These are phyloP conservation scores for Eupithecia abbreviata DNA, from an alignment of 2,888 invertebrate species.

Conservation along the genomic window DNA sequence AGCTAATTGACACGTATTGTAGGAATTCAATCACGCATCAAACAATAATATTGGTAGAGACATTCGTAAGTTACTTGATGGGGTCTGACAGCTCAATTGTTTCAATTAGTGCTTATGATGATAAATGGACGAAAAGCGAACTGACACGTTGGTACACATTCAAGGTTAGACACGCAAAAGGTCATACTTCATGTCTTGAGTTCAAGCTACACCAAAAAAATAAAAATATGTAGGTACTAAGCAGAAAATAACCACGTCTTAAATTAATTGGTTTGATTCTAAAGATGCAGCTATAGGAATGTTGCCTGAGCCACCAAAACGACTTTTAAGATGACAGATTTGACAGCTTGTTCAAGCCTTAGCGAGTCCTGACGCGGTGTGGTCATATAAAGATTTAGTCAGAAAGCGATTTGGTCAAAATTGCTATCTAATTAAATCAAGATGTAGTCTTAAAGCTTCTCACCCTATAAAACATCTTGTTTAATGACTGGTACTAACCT, in stretches of 20 bases:
- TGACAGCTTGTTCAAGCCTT: neutral
- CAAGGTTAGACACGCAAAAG: neutral
- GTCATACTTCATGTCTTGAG: neutral
- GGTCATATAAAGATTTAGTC: no score
- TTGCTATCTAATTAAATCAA: no score
- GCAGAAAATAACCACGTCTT: neutral
- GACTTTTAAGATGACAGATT: neutral
- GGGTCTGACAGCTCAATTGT: slow-evolving; percentile 5
- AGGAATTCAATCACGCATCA: neutral
- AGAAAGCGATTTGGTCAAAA: no score
- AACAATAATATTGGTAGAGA: neutral
- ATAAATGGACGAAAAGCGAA: neutral
- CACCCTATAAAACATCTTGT: neutral
- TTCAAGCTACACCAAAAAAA: neutral
- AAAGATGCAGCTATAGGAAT: neutral
- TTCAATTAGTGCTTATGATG: neutral
- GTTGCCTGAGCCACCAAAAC: neutral
- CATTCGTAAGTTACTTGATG: neutral
- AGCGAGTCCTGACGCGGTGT: no score
- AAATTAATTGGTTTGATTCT: neutral
- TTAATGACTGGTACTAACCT: slow-evolving; percentile 80
- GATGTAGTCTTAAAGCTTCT: no score
- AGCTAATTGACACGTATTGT: slow-evolving; percentile 3
- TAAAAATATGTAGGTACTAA: neutral
- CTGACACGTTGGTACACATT: neutral